Conservation (phyloP, 2,888 invertebrate species). For the Phragmatobia fuliginosa region DNA sequence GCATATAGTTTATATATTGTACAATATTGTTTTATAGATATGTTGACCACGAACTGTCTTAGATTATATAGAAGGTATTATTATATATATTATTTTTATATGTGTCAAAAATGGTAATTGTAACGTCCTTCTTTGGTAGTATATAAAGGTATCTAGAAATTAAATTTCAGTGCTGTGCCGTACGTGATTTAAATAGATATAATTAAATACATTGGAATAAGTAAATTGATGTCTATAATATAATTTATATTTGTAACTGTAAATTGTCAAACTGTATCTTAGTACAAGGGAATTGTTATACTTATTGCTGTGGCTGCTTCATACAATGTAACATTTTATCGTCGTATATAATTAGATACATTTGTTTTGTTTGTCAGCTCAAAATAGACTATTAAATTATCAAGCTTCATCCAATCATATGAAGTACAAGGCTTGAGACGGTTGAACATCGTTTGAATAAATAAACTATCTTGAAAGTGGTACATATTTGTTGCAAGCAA, state of each 20-base stretch:
- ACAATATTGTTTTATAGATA: conserved; percentile 39
- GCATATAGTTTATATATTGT: conserved; percentile 43
- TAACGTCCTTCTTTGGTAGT: conserved; percentile 41
- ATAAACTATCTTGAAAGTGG: not conserved
- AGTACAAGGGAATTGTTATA: conserved; percentile 26
- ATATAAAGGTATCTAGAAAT: conserved; percentile 43
- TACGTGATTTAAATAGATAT: conserved; percentile 51
- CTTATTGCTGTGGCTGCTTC: conserved; percentile 21
- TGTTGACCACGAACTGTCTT: conserved; percentile 29
- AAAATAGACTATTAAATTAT: conserved; percentile 29
- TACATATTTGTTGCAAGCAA: not conserved
- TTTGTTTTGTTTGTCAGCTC: conserved; percentile 28
- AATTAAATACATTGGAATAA: conserved; percentile 46
- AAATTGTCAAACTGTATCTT: conserved; percentile 30
- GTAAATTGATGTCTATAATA: conserved; percentile 39
- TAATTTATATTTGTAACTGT: conserved; percentile 35
- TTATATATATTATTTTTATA: conserved; percentile 43
- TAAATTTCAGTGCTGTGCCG: conserved; percentile 56
- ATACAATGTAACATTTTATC: conserved; percentile 27
- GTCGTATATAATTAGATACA: conserved; percentile 37
- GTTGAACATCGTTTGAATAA: not conserved
- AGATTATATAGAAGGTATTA: conserved; percentile 32
- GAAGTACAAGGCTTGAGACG: not conserved
- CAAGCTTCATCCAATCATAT: not conserved
- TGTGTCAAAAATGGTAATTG: conserved; percentile 35